Percentiles rank a stretch among this genome's conserved stretches.
Conservation (phyloP, 2,888 invertebrate species). For the Synanthedon tipuliformis region DNA sequence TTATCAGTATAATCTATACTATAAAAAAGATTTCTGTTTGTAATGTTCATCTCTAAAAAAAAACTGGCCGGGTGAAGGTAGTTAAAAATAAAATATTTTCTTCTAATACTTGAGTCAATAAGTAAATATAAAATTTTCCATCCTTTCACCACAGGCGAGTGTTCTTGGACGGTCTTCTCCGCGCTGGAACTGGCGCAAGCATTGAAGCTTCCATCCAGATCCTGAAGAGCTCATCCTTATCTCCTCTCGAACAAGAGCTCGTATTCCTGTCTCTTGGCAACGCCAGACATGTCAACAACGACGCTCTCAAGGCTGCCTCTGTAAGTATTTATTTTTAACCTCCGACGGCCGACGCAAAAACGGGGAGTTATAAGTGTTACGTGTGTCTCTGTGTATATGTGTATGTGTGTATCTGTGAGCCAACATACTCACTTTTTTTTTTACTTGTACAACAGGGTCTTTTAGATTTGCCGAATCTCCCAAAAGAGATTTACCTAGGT, state of each 20-base stretch:
- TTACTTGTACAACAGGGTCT: constrained; percentile 50
- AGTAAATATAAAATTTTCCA: too few species aligned
- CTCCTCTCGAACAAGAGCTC: constrained; percentile 65
- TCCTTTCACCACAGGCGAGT: constrained; percentile 69
- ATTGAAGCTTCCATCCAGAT: constrained; percentile 77
- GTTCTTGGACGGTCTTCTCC: constrained; percentile 84
- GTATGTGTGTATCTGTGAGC: too few species aligned
- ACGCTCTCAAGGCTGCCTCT: constrained; percentile 72
- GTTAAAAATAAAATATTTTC: background rate
- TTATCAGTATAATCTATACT: background rate
- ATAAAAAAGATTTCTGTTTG: background rate
- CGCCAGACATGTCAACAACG: constrained; percentile 74
- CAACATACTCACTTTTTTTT: background rate
- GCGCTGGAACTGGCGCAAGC: constrained; percentile 82
- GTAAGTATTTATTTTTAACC: constrained; percentile 46
- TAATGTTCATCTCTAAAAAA: too few species aligned
- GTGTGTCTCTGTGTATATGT: too few species aligned
- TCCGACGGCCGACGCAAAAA: too few species aligned
- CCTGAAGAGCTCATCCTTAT: constrained; percentile 74
- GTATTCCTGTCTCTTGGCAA: constrained; percentile 78
- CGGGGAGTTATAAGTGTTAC: too few species aligned
- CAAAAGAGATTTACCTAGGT: constrained; percentile 78
- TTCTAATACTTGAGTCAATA: background rate
- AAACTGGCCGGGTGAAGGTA: too few species aligned
- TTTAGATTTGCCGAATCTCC: constrained; percentile 70